Percentiles rank a stretch among this genome's conserved stretches.
Evolutionary conservation across 2,888 invertebrate genomes (phyloP).

Genomic region (Automeris io): DNA sequence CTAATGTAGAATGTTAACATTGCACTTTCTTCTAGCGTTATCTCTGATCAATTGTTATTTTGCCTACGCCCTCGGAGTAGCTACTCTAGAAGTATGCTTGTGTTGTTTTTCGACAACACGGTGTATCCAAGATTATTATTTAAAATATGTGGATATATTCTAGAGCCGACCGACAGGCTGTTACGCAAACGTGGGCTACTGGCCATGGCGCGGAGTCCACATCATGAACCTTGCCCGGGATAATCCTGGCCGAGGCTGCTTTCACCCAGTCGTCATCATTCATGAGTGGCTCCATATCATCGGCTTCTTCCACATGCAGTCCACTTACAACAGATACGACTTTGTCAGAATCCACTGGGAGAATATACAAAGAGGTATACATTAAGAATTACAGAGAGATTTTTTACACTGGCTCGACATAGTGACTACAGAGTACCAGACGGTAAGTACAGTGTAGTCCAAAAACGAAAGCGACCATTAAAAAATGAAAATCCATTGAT

Average conservation of each 20-base stretch:
- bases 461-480: too few relatives aligned
- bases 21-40: too few relatives aligned
- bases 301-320: slow-evolving; percentile 42
- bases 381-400: slow-evolving; percentile 11
- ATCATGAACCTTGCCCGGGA: slow-evolving; percentile 58
- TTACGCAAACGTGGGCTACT: slow-evolving; percentile 41
- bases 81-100: too few relatives aligned
- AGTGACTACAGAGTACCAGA: too few relatives aligned
- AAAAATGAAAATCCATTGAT: too few relatives aligned
- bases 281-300: slow-evolving; percentile 79
- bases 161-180: slow-evolving; percentile 35
- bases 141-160: slow-evolving; percentile 6
- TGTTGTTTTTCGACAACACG: too few relatives aligned
- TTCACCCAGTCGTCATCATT: slow-evolving; percentile 75
- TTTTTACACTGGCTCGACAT: too few relatives aligned
- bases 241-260: slow-evolving; percentile 62
- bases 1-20: too few relatives aligned
- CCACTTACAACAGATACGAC: slow-evolving; percentile 34
- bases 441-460: too few relatives aligned
- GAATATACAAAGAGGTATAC: slow-evolving; percentile 76
- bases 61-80: too few relatives aligned
- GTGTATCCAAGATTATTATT: not conserved
- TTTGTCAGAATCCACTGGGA: slow-evolving; percentile 81
- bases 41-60: too few relatives aligned
- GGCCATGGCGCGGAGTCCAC: slow-evolving; percentile 36